Evolutionary conservation across 1,140 invertebrate genomes (phyloP), one percentile per base, ranked within the genome.

Genomic region (Brachystomella parvula): DNA sequence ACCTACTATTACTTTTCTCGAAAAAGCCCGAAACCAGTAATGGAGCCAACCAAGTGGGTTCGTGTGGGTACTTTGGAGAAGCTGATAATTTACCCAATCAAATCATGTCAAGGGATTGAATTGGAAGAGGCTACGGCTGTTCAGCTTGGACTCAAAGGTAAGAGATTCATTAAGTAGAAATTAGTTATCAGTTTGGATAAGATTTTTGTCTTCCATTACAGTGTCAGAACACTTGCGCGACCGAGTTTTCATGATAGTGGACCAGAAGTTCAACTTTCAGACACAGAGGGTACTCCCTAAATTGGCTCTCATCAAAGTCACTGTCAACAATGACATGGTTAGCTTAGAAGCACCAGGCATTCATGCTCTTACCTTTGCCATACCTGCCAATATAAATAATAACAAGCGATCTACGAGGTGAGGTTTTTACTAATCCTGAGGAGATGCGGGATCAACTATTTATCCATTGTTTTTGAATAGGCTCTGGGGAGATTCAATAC

Each of bases 171-270:
- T 64, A 26, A 62, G 30, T 32, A 26, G 33, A 17, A 62, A 39
- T 33, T 17, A 28, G 26, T 21, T 12, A 3, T 44, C 39, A 9
- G 28, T 6, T n/a, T 49, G 9, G 26, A 35, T 58, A n/a, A 59
- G 57, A 65, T 32, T 65, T 59, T 30, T 9, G 30, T 24, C 56
- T 53, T 63, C 35, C 19, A 21, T 32, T 47, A 47, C 53, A 67
- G 69, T n/a, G 6, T 68, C 66, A 0, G 65, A 66, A 0, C 47
- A 49, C 53, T 57, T 72, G 0, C 58, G 71, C 2, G 71, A 73
- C 53, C 28, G 71, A 26, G 44, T 71, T 31, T 73, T 73, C 57
- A 61, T 73, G 66, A 67, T 73, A 57, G 71, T 73, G 3, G 47
- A 66, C 31, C 35, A 28, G 2, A 19, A 31, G 2, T 63, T 12